A percentile compares a stretch with the other conserved stretches of the same genome.
Evolutionary conservation across 2,888 invertebrate species (phyloP).

Genomic region (Patella depressa): DNA sequence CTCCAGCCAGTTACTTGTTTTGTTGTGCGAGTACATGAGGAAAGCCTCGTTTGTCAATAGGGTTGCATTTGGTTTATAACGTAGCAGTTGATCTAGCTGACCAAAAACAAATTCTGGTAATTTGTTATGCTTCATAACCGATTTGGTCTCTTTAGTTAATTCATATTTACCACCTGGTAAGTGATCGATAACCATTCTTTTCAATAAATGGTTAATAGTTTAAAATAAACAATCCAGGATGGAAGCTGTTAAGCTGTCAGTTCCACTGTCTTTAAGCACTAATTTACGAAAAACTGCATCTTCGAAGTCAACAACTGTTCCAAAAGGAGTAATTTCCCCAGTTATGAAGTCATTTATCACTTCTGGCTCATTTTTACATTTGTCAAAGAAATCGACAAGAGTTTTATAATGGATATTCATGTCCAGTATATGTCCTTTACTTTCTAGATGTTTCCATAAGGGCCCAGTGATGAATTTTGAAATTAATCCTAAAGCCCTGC

Average conservation of each 20-base stretch:
- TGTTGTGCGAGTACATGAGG: conserved; percentile 21
- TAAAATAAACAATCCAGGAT: conserved; percentile 19
- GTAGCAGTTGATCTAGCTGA: conserved; percentile 17
- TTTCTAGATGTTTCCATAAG: conserved; percentile 27
- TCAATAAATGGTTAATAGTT: conserved; percentile 7
- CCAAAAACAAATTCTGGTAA: conserved; percentile 25
- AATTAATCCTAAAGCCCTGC: conserved; percentile 41
- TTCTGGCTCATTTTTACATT: background rate
- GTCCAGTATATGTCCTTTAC: conserved; percentile 21
- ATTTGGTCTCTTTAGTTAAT: conserved; percentile 18
- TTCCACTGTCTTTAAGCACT: background rate
- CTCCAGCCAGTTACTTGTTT: conserved; percentile 20
- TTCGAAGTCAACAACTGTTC: background rate
- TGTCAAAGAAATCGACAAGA: conserved; percentile 6
- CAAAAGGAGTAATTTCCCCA: conserved; percentile 9
- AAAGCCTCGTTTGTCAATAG: conserved; percentile 24
- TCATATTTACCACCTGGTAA: conserved; percentile 29
- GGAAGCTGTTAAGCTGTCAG: conserved; percentile 1
- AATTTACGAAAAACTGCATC: background rate
- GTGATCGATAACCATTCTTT: conserved; percentile 23
- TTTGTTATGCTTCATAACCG: conserved; percentile 23
- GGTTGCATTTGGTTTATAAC: conserved; percentile 22
- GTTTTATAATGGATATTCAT: conserved; percentile 16
- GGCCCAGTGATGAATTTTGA: conserved; percentile 29
- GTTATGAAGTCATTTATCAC: conserved; percentile 12